phyloP scores from a whole-genome alignment of 2,888 invertebrate species.

The Pollenia labialis region DNA sequence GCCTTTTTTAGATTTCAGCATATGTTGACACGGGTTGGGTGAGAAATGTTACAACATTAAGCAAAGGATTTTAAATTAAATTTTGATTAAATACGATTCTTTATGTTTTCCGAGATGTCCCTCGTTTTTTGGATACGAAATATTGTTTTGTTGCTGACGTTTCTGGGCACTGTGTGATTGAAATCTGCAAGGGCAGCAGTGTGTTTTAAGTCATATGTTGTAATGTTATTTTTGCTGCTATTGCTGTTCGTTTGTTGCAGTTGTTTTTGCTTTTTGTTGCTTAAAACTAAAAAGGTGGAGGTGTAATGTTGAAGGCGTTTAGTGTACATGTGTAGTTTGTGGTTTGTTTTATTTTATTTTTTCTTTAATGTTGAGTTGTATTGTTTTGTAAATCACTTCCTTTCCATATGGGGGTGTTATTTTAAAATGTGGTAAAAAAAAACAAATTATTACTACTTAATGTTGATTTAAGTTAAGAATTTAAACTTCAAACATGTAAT shows the following conservation, averaged over 20 bases:
- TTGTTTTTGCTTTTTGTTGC: constrained; percentile 25
- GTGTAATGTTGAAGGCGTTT: constrained; percentile 68
- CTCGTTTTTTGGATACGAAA: constrained; percentile 38
- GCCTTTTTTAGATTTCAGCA: constrained; percentile 49
- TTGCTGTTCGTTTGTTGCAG: constrained; percentile 23
- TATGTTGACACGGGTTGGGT: not conserved
- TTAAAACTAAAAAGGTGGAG: constrained; percentile 39
- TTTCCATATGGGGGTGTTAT: constrained; percentile 39
- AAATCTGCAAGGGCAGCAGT: constrained; percentile 59
- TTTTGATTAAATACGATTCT: too few relatives aligned
- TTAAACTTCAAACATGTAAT: constrained; percentile 3
- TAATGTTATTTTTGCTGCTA: constrained; percentile 26
- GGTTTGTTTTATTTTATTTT: constrained; percentile 57
- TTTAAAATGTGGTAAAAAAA: constrained; percentile 1
- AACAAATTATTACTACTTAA: constrained; percentile 30
- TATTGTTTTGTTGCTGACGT: constrained; percentile 55
- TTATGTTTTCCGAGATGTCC: not conserved
- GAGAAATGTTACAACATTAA: not conserved
- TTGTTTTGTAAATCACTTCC: constrained; percentile 68
- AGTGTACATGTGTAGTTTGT: constrained; percentile 60
- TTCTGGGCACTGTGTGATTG: constrained; percentile 55
- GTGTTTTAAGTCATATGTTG: constrained; percentile 49
- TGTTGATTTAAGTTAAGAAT: constrained; percentile 55
- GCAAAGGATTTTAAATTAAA: not conserved
- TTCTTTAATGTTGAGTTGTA: constrained; percentile 36